phyloP scores from a whole-genome alignment of 1,140 invertebrate genomes.

The Listronotus bonariensis region DNA sequence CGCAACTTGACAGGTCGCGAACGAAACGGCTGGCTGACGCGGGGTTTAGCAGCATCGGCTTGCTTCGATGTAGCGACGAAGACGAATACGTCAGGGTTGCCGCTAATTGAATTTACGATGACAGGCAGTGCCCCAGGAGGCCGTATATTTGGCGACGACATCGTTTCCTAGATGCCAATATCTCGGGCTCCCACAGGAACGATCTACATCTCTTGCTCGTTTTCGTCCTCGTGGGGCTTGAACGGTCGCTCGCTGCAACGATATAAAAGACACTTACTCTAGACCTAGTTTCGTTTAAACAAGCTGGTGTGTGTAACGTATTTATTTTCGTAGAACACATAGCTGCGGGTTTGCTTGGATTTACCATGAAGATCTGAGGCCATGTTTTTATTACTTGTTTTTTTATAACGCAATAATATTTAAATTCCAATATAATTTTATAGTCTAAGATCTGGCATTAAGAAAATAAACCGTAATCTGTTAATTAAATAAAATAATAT shows the following conservation, averaged over 20 bases:
- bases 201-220: slow-evolving; percentile 50
- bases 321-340: no score
- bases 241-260: slow-evolving; percentile 20
- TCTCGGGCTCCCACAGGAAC: slow-evolving; percentile 51
- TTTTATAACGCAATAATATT: no score
- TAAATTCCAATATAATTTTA: no score
- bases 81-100: slow-evolving; percentile 46
- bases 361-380: no score
- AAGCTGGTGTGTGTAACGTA: slow-evolving; percentile 4
- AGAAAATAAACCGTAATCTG: no score
- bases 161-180: slow-evolving; percentile 54
- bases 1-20: background rate
- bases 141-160: slow-evolving; percentile 56
- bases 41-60: no score
- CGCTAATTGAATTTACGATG: slow-evolving; percentile 56
- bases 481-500: no score
- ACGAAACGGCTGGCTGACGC: background rate
- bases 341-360: no score
- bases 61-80: slow-evolving; percentile 29
- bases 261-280: slow-evolving; percentile 28
- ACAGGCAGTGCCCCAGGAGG: slow-evolving; percentile 52
- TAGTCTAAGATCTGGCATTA: no score
- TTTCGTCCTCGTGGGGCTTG: slow-evolving; percentile 41
- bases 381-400: no score
- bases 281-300: slow-evolving; percentile 24